phyloP scores from a whole-genome alignment of 2,113 vertebrate genomes.

The Puffinus mauretanicus region DNA sequence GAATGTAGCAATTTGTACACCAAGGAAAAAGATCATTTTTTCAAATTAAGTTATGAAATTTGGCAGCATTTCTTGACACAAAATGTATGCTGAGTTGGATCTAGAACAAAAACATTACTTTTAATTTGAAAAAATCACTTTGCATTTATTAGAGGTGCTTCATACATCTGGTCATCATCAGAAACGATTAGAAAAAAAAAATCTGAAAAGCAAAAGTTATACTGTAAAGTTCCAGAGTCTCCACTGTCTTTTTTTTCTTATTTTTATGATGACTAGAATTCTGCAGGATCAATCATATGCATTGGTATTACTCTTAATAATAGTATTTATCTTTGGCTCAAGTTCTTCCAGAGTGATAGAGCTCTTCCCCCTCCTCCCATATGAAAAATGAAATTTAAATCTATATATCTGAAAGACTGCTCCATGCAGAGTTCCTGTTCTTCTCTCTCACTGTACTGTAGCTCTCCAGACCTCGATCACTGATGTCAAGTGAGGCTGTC shows the following conservation, averaged over 20 bases:
- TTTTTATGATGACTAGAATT: background rate
- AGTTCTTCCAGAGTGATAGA: background rate
- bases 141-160: background rate
- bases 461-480: background rate
- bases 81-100: slow-evolving; percentile 6
- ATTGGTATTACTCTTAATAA: background rate
- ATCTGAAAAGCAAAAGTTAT: background rate
- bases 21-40: background rate
- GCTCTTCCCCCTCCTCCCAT: background rate
- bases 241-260: background rate
- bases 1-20: slow-evolving; percentile 30
- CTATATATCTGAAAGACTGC: background rate
- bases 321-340: background rate
- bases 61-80: slow-evolving; percentile 42
- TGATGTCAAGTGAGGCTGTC: background rate
- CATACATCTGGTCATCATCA: background rate
- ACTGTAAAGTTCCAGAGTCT: background rate
- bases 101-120: background rate
- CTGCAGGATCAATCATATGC: background rate
- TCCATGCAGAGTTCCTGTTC: background rate
- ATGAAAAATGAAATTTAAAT: background rate
- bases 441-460: background rate
- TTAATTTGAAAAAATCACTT: background rate
- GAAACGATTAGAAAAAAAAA: background rate
- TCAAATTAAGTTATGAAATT: slow-evolving; percentile 35